phyloP scores from a whole-genome alignment of 2,797 vertebrate species.

The Gambusia yucatana region DNA sequence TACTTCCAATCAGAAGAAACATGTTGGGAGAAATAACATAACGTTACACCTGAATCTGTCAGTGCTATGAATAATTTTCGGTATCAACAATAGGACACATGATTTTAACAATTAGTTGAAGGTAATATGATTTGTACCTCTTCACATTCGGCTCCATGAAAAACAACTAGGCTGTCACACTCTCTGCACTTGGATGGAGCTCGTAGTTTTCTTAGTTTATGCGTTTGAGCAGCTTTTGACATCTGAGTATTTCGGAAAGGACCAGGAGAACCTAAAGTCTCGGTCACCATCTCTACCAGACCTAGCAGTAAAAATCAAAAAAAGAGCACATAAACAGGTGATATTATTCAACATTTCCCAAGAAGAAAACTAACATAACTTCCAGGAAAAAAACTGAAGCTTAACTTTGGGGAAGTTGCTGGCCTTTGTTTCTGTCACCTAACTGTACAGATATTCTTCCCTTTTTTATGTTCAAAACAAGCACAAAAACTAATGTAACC shows the following conservation, averaged over 20 bases:
- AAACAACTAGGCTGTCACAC: conserved; percentile 95
- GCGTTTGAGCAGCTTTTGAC: conserved; percentile 97
- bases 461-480: not conserved
- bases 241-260: conserved; percentile 92
- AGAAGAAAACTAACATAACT: not conserved
- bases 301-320: conserved; percentile 72
- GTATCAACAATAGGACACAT: not conserved
- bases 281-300: conserved; percentile 88
- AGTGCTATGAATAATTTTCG: not conserved
- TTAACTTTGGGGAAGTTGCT: not conserved
- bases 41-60: not conserved
- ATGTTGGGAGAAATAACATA: not conserved
- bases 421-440: not conserved
- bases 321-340: not conserved
- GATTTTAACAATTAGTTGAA: not conserved
- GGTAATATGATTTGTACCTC: conserved; percentile 82
- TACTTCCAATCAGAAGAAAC: not conserved
- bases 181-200: conserved; percentile 96
- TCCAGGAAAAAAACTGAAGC: not conserved
- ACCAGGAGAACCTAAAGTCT: conserved; percentile 91
- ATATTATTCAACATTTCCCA: conserved; percentile 5
- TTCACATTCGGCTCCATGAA: conserved; percentile 97
- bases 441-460: not conserved
- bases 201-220: conserved; percentile 92
- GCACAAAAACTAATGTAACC: conserved; percentile 58